Evolutionary conservation across 2,113 vertebrate genomes (phyloP).

Genomic region (Athene noctua): DNA sequence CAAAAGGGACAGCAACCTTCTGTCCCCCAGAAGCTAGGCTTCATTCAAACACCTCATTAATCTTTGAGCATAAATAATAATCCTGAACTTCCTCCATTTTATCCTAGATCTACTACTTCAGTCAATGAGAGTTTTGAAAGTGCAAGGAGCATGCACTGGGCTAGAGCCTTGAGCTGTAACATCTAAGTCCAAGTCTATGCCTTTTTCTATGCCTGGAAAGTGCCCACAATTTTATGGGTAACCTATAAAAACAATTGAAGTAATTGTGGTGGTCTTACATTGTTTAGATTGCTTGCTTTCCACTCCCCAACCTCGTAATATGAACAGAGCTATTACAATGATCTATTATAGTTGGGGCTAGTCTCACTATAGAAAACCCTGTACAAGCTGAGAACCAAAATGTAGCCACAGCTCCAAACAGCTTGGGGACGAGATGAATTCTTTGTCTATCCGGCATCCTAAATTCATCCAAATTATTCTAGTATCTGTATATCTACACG

Average conservation of each 20-base stretch:
- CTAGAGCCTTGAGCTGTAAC: neutral
- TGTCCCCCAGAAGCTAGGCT: neutral
- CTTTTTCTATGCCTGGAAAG: neutral
- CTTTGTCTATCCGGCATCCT: conserved; percentile 3
- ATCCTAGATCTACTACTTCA: neutral
- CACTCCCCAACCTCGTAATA: neutral
- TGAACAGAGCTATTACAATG: neutral
- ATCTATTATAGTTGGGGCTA: neutral
- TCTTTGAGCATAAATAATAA: neutral
- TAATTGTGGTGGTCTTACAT: neutral
- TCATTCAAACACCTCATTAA: neutral
- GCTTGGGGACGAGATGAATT: conserved; percentile 14
- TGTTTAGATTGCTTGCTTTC: conserved; percentile 17
- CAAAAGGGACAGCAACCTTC: neutral
- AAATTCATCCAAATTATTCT: conserved; percentile 33
- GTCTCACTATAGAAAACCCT: neutral
- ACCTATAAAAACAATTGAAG: conserved; percentile 2
- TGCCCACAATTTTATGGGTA: neutral
- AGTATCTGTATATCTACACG: neutral
- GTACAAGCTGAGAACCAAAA: conserved; percentile 16
- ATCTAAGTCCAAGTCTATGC: neutral
- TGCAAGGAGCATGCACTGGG: neutral
- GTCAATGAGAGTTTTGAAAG: neutral
- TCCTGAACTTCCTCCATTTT: neutral
- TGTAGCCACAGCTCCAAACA: neutral